Base-by-base conservation (phyloP, 2,113 vertebrate species). In the Bos javanicus region DNA sequence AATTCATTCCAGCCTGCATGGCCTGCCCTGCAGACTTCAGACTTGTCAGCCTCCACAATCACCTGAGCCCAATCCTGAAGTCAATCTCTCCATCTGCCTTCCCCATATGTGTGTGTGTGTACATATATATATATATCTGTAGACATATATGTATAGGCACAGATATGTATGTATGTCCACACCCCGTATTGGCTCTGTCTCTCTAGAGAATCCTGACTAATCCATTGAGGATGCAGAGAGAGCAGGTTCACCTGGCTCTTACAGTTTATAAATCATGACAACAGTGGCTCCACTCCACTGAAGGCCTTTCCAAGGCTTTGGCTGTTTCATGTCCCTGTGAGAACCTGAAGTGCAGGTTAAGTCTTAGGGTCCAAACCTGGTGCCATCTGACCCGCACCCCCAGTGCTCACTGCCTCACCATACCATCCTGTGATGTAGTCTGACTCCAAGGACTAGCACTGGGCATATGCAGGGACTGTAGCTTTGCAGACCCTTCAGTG, bases 401-500 rank as follows among this genome's bases (percentile, higher is more conserved):
- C 26, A 9, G 50, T 2, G 46, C 46, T 43, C 25, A 23, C 16
- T 3, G 1, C 14, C 62, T 81, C 28, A 15, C 80, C 17, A 15
- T 10, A 13, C 52, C 1, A 0, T 26, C 86, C 90, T 11, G 67
- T n/a, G 62, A 43, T 13, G 15, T 15, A 16, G 10, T 26, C 54
- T 7, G 56, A 43, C 9, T 33, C n/a, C 39, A 11, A 12, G 57
- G 48, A 56, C 43, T 10, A 25, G 10, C 11, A 4, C 21, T 6
- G 10, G 5, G 4, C 17, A 21, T 13, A 4, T 1, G 28, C 26
- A 7, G 14, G 26, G 36, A n/a, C 50, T 9, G 3, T 12, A 52
- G 62, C 15, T 48, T 30, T 23, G 11, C 23, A 3, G 7, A 19
- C 7, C 2, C 39, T 26, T 91, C 46, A 50, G 60, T 36, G 15